A percentile compares a stretch with the other conserved stretches of the same genome.
These are phyloP conservation scores for Melanotaenia maccullochi DNA, from an alignment of 2,797 vertebrate genomes.

Conservation along the genomic window DNA sequence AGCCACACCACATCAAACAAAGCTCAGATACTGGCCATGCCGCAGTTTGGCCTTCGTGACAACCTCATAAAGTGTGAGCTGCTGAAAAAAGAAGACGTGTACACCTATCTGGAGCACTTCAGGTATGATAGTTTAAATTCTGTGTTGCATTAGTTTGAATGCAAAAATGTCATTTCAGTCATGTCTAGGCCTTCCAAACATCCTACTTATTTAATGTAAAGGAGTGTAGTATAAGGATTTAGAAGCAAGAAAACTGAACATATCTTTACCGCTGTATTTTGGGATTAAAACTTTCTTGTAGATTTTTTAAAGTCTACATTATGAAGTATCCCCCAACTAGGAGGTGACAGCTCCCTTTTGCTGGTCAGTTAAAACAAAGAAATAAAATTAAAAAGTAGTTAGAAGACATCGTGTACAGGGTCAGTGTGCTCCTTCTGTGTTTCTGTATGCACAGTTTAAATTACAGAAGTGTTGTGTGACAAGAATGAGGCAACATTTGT, in stretches of 20 bases:
- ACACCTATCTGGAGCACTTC: constrained; percentile 89
- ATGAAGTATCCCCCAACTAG: not conserved
- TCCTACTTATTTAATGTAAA: not conserved
- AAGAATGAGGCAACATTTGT: constrained; percentile 61
- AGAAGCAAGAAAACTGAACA: not conserved
- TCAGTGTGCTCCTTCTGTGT: constrained; percentile 12
- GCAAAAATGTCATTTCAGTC: not conserved
- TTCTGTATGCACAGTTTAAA: constrained; percentile 28
- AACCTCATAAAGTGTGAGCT: constrained; percentile 91
- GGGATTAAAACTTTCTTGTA: not conserved
- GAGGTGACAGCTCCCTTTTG: not conserved
- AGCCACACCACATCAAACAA: constrained; percentile 84
- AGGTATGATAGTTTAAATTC: constrained; percentile 77
- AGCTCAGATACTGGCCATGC: constrained; percentile 87
- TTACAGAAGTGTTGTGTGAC: constrained; percentile 48
- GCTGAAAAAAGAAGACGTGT: constrained; percentile 88
- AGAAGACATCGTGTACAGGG: constrained; percentile 5
- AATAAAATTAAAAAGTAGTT: constrained; percentile 10
- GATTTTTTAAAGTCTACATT: not conserved
- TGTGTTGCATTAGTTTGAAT: not conserved
- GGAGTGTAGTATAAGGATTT: not conserved
- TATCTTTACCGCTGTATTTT: not conserved
- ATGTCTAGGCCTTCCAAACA: not conserved
- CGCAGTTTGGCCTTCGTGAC: constrained; percentile 89
- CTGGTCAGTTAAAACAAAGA: not conserved